Evolutionary conservation across 2,888 invertebrate genomes (phyloP), one percentile per base, ranked within the genome.

Genomic region (Pteria penguin): DNA sequence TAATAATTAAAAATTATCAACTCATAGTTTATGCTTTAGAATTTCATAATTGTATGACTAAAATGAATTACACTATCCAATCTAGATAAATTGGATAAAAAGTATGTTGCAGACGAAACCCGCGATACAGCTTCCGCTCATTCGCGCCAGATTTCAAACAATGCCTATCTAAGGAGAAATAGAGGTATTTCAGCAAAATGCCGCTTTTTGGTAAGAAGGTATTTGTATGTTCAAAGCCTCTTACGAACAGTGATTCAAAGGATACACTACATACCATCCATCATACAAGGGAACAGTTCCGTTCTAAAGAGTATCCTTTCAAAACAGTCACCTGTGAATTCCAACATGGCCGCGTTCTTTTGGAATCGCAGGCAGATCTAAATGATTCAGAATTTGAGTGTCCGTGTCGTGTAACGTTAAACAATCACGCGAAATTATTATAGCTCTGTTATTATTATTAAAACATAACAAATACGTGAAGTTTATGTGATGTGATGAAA

Each of bases 101-200:
- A n/a, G n/a, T n/a, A n/a, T n/a, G 54, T 72, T 72, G 57, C 52
- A 63, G 62, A 63, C 62, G 67, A 72, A 72, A 60, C 62, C 45
- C 66, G 72, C 72, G 58, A 55, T 70, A 80, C 80, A 80, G 80
- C 83, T 85, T 83, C 82, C 80, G 80, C 80, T 81, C 73, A 79
- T 89, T 88, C 89, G 88, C 90, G 90, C 90, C 90, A 90, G 86
- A 88, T 89, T 90, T 89, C 85, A 85, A 89, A 88, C 86, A 86
- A 75, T 67, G 78, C 70, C 65, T 71, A 70, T 79, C 79, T 81
- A 79, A 68, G 76, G 54, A 66, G 63, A 70, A 76, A 80, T 85
- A 55, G 81, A 79, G 83, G 79, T 81, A 82, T 76, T 76, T 58
- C 65, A 62, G 66, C 76, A 85, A 32, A 36, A 91, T 91, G 91